Conservation (phyloP, 1,140 invertebrate species). For the Zaprionus vittiger region DNA sequence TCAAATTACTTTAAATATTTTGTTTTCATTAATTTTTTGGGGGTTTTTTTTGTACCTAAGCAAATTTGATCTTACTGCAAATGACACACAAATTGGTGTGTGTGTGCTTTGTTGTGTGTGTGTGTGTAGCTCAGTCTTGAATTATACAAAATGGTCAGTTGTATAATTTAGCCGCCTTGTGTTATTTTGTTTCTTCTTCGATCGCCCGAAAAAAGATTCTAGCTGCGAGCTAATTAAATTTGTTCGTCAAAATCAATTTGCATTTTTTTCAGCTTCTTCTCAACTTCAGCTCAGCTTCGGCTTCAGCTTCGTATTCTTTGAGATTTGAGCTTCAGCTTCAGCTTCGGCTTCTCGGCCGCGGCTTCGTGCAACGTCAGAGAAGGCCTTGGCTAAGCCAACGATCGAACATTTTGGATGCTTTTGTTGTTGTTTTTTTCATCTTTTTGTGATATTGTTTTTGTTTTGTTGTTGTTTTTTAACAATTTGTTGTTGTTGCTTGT, state of each 20-base stretch:
- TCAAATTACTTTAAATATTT: conserved; percentile 10
- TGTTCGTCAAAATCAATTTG: conserved; percentile 83
- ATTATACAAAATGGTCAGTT: conserved; percentile 46
- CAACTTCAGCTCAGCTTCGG: background rate
- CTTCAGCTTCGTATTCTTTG: background rate
- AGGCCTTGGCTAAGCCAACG: conserved; percentile 69
- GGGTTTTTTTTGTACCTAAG: background rate
- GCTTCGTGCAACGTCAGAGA: conserved; percentile 78
- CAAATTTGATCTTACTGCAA: conserved; percentile 2
- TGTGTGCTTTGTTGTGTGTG: background rate
- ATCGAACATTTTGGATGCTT: conserved; percentile 25
- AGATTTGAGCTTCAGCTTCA: no score
- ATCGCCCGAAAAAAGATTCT: conserved; percentile 65
- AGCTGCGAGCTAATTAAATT: conserved; percentile 83
- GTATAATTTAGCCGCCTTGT: conserved; percentile 72
- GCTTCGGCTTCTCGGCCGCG: background rate
- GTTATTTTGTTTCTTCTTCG: conserved; percentile 10
- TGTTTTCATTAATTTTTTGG: background rate
- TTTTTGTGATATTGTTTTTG: conserved; percentile 21
- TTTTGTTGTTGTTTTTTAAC: conserved; percentile 19
- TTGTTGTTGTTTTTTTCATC: conserved; percentile 29
- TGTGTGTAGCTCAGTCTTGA: conserved; percentile 15
- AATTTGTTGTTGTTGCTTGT: conserved; percentile 10
- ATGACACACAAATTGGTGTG: background rate
- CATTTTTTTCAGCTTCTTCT: conserved; percentile 56